Evolutionary conservation across 1,140 invertebrate genomes (phyloP), one percentile per base, ranked within the genome.

Genomic region (Doryteuthis pealeii): DNA sequence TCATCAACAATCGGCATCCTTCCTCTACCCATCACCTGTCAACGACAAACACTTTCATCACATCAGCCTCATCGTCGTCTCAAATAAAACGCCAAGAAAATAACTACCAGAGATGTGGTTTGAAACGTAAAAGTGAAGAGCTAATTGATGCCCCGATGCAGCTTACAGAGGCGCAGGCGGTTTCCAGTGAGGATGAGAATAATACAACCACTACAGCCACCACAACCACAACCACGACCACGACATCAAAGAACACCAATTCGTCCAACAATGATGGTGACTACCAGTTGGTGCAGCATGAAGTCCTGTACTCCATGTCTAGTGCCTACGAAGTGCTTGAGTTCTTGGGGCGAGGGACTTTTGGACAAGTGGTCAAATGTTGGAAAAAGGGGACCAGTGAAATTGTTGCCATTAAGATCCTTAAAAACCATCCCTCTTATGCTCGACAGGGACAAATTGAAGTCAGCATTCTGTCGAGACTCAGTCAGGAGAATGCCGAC

Each of bases 361-460:
- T 99, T 90, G 98, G 98, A 76, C 97, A 99, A 91, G 97, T 99
- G 80, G 97, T 99, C 81, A 99, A 99, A 90, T 99, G 98, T 89
- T 99, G 98, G 98, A 99, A 99, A 89, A 99, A 99, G 88, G 98
- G 98, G 86, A 99, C 98, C 74, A 99, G 98, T 88, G 97, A 99
- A 89, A 99, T 99, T 84, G 97, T 99, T 77, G 98, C 98, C 83
- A 99, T 99, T 86, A 99, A 99, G 91, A 99, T 99, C 86, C 90
- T 99, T 35, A 99, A 99, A 90, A 99, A 99, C 90, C 98, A 99
- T 91, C 98, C 98, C 71, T 99, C 97, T 72, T 99, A 99, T 91
- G 97, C 97, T 75, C 92, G 98, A 82, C 98, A 99, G 91, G 98
- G 98, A 79, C 98, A 99, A 90, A 99, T 99, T 90, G 98, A 99